Evolutionary conservation across 1,140 invertebrate genomes (phyloP).

Genomic region (Procambarus virginalis): DNA sequence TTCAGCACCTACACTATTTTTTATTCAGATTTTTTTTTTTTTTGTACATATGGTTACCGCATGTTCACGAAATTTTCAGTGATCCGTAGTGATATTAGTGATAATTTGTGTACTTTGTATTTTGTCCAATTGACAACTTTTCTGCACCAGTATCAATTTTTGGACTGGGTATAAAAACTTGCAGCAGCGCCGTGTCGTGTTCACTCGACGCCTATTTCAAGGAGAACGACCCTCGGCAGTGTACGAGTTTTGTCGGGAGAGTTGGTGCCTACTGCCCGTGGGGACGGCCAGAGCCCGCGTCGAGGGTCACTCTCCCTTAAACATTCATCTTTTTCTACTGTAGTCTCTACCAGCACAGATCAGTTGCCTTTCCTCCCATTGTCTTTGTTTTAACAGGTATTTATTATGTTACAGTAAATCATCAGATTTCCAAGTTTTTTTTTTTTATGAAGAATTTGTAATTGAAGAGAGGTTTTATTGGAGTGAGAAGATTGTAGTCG

Average conservation of each 20-base stretch:
- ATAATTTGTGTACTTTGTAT: conserved; percentile 67
- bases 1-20: conserved; percentile 62
- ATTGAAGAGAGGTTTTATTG: neutral
- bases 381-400: neutral
- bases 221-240: conserved; percentile 4
- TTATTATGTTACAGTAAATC: neutral
- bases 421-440: neutral
- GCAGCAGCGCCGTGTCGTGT: conserved; percentile 11
- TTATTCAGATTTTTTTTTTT: conserved; percentile 42
- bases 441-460: neutral
- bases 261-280: neutral
- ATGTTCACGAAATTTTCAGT: conserved; percentile 64
- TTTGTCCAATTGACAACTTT: conserved; percentile 54
- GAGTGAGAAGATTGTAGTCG: neutral
- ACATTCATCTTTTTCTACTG: conserved; percentile 11
- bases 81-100: conserved; percentile 65
- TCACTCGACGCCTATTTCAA: conserved; percentile 22
- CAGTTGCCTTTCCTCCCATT: neutral
- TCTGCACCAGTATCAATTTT: conserved; percentile 46
- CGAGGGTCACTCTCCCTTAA: conserved; percentile 16
- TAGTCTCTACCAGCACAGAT: neutral
- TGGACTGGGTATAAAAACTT: conserved; percentile 31
- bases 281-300: neutral
- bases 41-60: conserved; percentile 60
- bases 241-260: neutral